Evolutionary conservation across 64 coral and sea anemone species (phyloP), one percentile per base, ranked within the genome.

Genomic region (Dendrophyllia cribrosa): DNA sequence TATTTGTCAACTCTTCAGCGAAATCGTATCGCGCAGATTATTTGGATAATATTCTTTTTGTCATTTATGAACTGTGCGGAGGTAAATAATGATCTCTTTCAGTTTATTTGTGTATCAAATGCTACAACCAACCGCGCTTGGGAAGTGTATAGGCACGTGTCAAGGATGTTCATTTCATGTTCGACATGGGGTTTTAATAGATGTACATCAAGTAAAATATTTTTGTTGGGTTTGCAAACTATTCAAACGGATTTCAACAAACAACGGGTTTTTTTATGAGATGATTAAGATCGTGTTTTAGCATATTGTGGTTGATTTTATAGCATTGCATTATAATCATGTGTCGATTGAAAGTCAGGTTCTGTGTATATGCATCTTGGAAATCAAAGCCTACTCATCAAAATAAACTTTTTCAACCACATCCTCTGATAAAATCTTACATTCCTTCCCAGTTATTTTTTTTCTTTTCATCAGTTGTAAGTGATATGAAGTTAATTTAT

Each of bases 21-120:
- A 34, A 59, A 65, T 65, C 55, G 58, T 8, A 24, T 64, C 78
- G 58, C 8, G 59, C 43, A 19, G 78, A 45, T 64, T 65, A 47
- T 82, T 82, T 82, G 34, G 59, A 65, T 48, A 59, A 82, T 34
- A 15, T 62, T 65, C 59, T 65, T 17, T 61, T 45, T 16, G 58
- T 26, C 22, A 63, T 62, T 63, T 82, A n/a, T 23, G 51, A 56
- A 55, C 9, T n/a, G 45, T 64, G 23, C 10, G 26, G 16, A 14
- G 16, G 15, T 44, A 21, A 26, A 24, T 46, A 82, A 82, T 58
- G 64, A 82, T 82, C 59, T 56, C 7, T 56, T 56, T 56, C 14
- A 64, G 14, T 82, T 82, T 19, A 63, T 46, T 82, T 82, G 78
- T 20, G 9, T 82, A 15, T 75, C 72, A 49, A 75, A 75, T 45